phyloP scores from a whole-genome alignment of 2,888 invertebrate genomes.

The Pandemis heparana region DNA sequence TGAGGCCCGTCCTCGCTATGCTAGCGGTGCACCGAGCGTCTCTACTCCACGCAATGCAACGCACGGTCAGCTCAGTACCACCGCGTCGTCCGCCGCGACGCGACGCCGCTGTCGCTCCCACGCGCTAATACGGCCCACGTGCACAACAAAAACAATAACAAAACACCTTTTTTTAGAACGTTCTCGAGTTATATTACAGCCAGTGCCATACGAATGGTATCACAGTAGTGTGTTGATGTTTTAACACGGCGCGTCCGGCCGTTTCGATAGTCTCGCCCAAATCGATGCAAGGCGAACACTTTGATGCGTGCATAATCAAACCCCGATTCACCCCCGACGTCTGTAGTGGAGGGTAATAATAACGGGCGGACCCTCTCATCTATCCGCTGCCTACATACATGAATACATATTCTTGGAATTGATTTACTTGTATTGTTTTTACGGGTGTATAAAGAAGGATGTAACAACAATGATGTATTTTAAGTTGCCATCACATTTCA shows the following conservation, averaged over 20 bases:
- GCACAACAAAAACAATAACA: constrained; percentile 63
- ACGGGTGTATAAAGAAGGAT: too few species aligned
- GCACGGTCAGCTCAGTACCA: constrained; percentile 76
- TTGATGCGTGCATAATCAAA: constrained; percentile 82
- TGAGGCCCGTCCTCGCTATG: constrained; percentile 64
- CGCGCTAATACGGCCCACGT: constrained; percentile 59
- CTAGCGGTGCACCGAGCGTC: constrained; percentile 67
- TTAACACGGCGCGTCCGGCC: constrained; percentile 48
- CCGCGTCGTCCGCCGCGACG: constrained; percentile 75
- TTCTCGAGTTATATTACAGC: neutral
- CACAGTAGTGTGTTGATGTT: constrained; percentile 4
- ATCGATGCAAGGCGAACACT: constrained; percentile 82
- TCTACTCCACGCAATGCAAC: constrained; percentile 44
- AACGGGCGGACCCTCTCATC: constrained; percentile 59
- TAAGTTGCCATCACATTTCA: too few species aligned
- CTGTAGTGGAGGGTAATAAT: constrained; percentile 69
- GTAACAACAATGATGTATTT: too few species aligned
- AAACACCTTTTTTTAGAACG: constrained; percentile 17
- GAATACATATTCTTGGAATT: neutral
- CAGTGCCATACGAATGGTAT: neutral
- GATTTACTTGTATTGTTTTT: too few species aligned
- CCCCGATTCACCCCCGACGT: constrained; percentile 72
- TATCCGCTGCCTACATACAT: constrained; percentile 60
- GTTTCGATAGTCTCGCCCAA: constrained; percentile 52
- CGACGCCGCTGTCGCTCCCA: constrained; percentile 60